These are phyloP conservation scores for Aspidoscelis tigris DNA, from an alignment of 2,113 vertebrate genomes.

Conservation along the genomic window DNA sequence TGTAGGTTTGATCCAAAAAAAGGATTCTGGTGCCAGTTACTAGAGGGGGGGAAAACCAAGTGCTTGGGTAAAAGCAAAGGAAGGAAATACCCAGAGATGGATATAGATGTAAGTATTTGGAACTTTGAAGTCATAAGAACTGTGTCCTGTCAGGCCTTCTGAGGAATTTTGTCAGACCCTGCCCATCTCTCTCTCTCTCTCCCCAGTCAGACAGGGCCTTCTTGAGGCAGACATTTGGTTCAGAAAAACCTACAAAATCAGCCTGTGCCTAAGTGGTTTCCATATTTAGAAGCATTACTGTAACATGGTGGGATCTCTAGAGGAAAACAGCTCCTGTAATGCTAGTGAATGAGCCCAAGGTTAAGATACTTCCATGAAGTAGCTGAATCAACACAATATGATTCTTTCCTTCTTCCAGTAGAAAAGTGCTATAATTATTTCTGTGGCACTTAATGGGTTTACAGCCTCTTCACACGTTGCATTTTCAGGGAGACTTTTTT, in stretches of 20 bases:
- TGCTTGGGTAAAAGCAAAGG: slow-evolving; percentile 98
- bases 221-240: neutral
- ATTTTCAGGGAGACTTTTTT: neutral
- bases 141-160: neutral
- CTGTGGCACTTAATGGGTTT: neutral
- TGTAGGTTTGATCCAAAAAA: slow-evolving; percentile 96
- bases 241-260: neutral
- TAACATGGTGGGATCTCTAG: no score
- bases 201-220: neutral
- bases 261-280: neutral
- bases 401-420: neutral
- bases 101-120: slow-evolving; percentile 86
- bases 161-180: neutral
- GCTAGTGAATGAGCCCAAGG: neutral
- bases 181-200: neutral
- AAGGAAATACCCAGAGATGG: slow-evolving; percentile 94
- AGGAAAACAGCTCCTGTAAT: no score
- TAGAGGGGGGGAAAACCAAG: slow-evolving; percentile 94
- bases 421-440: neutral
- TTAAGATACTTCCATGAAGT: neutral
- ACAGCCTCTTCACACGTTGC: neutral
- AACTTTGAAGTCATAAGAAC: neutral
- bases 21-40: slow-evolving; percentile 97
- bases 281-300: neutral
- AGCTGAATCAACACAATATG: neutral